Evolutionary conservation across 2,113 vertebrate genomes (phyloP), one percentile per base, ranked within the genome.

Genomic region (Pseudorectes ferrugineus): DNA sequence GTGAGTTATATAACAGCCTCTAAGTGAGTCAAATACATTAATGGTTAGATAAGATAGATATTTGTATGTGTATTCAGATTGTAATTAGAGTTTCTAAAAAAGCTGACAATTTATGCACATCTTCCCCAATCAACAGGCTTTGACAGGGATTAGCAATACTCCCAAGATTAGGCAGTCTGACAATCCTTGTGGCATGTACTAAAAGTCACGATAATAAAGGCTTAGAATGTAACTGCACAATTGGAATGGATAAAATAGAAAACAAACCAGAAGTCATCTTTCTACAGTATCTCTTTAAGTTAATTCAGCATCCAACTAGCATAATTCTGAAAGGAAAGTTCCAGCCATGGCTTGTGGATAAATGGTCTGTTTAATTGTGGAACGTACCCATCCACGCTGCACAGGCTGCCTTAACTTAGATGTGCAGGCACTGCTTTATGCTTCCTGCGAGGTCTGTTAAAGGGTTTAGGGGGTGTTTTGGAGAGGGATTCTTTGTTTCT

Each of bases 11-110:
- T 76, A 83, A 89, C 38, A 71, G 55, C 40, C 40, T 81, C 58
- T 89, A 66, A 90, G 71, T 70, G 85, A 95, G 58, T 89, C 77
- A 94, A 72, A 87, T 48, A 85, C 58, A 52, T 59, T 89, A 87
- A 85, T 82, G 76, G 74, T 62, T 68, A 93, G 77, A 67, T 84
- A 66, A 75, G 77, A 81, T 71, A 91, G 81, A 67, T 91, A 79
- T 73, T 83, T 85, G 45, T 76, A 31, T 92, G 75, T 5, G 2
- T 67, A 74, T 85, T 95, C 46, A 23, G 43, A 36, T 45, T 71
- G 73, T 22, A 89, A 74, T 83, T 83, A 83, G 72, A 94, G 40
- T 78, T 76, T 75, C 62, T 92, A 49, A 79, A 84, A 76, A 67
- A 55, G 24, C 19, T 77, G 83, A 52, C 61, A 77, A 59, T 90